phyloP scores from a whole-genome alignment of 2,888 invertebrate species.

The Synergus laeviventris region DNA sequence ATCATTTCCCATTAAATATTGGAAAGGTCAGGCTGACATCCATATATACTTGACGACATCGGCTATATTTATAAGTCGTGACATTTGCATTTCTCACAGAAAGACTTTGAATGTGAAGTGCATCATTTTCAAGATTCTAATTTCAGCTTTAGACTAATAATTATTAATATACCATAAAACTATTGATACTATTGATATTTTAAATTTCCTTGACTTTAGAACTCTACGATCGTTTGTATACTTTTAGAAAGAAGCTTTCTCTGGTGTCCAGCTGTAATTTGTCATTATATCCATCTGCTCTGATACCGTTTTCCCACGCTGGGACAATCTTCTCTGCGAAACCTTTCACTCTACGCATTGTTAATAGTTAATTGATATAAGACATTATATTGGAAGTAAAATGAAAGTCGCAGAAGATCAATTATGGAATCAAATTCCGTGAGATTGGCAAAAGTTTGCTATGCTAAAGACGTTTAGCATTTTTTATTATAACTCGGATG shows the following conservation, averaged over 20 bases:
- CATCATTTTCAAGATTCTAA: neutral
- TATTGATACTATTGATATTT: neutral
- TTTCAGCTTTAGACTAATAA: neutral
- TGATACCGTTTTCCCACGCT: slow-evolving; percentile 8
- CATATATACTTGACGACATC: neutral
- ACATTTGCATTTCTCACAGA: slow-evolving; percentile 8
- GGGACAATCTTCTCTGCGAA: neutral
- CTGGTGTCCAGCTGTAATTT: slow-evolving; percentile 1
- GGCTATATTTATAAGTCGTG: neutral
- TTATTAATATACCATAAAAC: neutral
- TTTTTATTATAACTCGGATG: too few relatives aligned
- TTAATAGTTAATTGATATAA: neutral
- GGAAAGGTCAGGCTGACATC: slow-evolving; percentile 7
- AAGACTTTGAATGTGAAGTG: neutral
- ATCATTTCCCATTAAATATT: neutral
- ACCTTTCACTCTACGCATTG: neutral
- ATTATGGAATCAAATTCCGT: too few relatives aligned
- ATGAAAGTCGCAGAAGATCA: neutral
- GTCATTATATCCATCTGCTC: slow-evolving; percentile 1
- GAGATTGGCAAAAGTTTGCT: too few relatives aligned
- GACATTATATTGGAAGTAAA: neutral
- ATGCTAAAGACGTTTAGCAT: too few relatives aligned
- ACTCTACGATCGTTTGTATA: neutral
- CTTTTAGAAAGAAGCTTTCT: slow-evolving; percentile 9
- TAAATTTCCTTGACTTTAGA: neutral